These are phyloP conservation scores for Mionectes olivaceus DNA, from an alignment of 2,797 vertebrate species.

Conservation along the genomic window DNA sequence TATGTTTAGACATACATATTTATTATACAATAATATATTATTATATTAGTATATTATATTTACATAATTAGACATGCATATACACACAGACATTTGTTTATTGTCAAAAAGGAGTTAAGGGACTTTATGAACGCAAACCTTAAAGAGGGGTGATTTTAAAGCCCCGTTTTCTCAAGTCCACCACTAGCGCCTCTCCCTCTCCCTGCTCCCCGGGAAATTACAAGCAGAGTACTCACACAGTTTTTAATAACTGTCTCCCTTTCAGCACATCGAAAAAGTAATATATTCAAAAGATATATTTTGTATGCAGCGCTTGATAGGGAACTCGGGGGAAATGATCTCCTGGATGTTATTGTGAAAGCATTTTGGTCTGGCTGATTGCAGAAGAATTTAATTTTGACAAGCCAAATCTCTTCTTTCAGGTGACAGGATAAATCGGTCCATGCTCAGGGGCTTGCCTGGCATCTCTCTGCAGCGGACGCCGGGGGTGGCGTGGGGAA, in stretches of 20 bases:
- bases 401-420: not conserved
- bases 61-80: not conserved
- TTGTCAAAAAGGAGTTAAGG: not conserved
- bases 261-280: conserved; percentile 31
- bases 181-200: not conserved
- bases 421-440: not conserved
- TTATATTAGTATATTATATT: not conserved
- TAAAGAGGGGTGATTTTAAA: not conserved
- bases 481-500: not conserved
- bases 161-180: not conserved
- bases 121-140: not conserved
- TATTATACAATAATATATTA: not conserved
- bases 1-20: not conserved
- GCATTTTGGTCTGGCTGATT: not conserved
- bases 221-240: conserved; percentile 1
- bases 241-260: conserved; percentile 48
- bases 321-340: not conserved
- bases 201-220: not conserved
- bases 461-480: not conserved
- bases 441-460: not conserved
- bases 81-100: not conserved
- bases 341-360: conserved; percentile 7
- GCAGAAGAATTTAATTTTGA: conserved; percentile 22
- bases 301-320: not conserved
- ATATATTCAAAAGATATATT: conserved; percentile 18